Evolutionary conservation across 2,888 invertebrate genomes (phyloP).

Genomic region (Leuctra nigra): DNA sequence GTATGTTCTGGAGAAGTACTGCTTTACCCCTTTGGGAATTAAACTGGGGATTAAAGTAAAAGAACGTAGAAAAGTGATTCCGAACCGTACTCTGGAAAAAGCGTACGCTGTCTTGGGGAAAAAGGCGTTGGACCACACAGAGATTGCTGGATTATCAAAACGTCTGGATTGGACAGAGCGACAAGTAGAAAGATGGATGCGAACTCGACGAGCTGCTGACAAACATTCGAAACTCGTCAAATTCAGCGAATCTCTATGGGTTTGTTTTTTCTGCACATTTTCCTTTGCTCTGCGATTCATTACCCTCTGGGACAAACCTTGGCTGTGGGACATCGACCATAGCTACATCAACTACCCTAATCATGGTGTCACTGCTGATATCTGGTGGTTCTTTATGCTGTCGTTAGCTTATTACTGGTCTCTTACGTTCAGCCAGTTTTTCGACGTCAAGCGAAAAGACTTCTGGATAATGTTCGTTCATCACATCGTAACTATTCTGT

Average conservation of each 20-base stretch:
- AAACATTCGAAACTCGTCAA: conserved; percentile 43
- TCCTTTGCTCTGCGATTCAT: conserved; percentile 41
- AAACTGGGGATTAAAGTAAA: too few species aligned
- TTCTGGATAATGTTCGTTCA: conserved; percentile 53
- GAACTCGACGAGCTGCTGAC: conserved; percentile 36
- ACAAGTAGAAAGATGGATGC: too few species aligned
- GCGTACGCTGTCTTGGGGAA: too few species aligned
- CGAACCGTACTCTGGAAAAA: too few species aligned
- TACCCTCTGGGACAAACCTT: too few species aligned
- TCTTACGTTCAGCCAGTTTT: conserved; percentile 45
- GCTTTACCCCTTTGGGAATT: too few species aligned
- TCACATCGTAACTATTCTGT: conserved; percentile 48
- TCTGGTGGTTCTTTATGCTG: conserved; percentile 51
- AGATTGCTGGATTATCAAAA: conserved; percentile 37
- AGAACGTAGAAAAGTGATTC: too few species aligned
- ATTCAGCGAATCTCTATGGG: conserved; percentile 47
- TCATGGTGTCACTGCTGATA: conserved; percentile 40
- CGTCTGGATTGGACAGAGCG: too few species aligned
- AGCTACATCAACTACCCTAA: too few species aligned
- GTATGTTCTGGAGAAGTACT: too few species aligned
- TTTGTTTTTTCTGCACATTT: conserved; percentile 42
- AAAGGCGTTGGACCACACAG: background rate
- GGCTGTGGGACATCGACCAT: conserved; percentile 45
- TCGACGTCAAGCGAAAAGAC: conserved; percentile 43
- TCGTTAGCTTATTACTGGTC: conserved; percentile 52